phyloP scores from a whole-genome alignment of 2,797 vertebrate genomes.

The Lophius americanus region DNA sequence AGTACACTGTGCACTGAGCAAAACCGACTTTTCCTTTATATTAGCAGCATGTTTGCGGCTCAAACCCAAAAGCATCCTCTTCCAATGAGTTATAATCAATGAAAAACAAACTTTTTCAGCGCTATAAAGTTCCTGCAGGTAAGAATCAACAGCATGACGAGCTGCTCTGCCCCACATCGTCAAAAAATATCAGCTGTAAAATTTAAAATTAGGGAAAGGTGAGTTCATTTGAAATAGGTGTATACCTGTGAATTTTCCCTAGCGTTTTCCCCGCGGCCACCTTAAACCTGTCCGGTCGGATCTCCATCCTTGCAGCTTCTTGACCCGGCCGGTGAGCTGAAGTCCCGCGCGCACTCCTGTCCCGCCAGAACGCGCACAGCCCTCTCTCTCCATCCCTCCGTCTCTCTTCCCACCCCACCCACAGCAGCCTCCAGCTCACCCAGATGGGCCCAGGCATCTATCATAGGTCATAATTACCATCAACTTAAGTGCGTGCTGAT shows the following conservation, averaged over 20 bases:
- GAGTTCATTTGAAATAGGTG: conserved; percentile 1
- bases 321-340: conserved; percentile 78
- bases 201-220: conserved; percentile 16
- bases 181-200: conserved; percentile 13
- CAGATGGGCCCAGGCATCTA: conserved; percentile 12
- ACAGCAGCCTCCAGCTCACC: conserved; percentile 16
- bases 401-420: conserved; percentile 23
- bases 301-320: conserved; percentile 84
- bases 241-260: conserved; percentile 86
- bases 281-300: conserved; percentile 86
- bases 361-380: conserved; percentile 50
- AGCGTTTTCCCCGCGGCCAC: conserved; percentile 82
- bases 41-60: background rate
- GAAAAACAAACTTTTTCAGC: conserved; percentile 27
- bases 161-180: background rate
- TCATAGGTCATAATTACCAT: background rate
- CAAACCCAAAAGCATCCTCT: background rate
- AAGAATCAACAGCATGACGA: background rate
- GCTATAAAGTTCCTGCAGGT: background rate
- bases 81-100: background rate
- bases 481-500: background rate
- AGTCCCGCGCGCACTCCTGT: conserved; percentile 68
- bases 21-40: conserved; percentile 9
- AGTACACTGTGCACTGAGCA: background rate
- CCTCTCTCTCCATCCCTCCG: conserved; percentile 19